Evolutionary conservation across 2,797 vertebrate species (phyloP), one percentile per base, ranked within the genome.

Genomic region (Gymnopithys bicolor): DNA sequence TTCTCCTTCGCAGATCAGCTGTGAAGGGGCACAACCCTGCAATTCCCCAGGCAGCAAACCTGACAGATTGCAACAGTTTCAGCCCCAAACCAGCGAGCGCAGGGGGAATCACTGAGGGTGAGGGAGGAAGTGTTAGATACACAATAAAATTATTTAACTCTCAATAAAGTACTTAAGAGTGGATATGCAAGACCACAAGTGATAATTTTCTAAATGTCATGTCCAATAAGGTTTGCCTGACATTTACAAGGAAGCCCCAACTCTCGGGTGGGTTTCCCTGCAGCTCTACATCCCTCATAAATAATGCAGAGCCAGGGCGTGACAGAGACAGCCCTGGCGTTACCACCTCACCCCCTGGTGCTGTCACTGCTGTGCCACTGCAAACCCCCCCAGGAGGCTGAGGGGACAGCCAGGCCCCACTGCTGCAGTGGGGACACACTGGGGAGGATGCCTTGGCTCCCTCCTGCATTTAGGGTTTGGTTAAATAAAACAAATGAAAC

Each of bases 131-230:
- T 68, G 84, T 93, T 96, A 95, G 91, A 94, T 79, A 96, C 46
- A 69, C 60, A 21, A 56, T n/a, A 74, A 92, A 76, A 87, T 74
- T 82, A 89, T 70, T 93, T 91, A 82, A 90, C 91, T 97, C 96
- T 97, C 95, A 84, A 95, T 96, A 95, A 71, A 84, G 96, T 86
- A 91, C 94, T 96, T 94, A 96, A 83, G 81, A 51, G 51, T 86
- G 84, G 90, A 70, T n/a, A 80, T 37, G 76, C 91, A 35, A 49
- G 88, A 94, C 96, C 77, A 94, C 78, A 94, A 96, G 94, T 66
- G 94, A 88, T 96, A 95, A 95, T 95, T 97, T 97, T 97, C 96
- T 94, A 97, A 98, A 98, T 98, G 98, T 97, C 97, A 98, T 88
- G 82, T 97, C 96, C 97, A 97, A 80, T 95, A 94, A 97, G 97